A percentile compares a stretch with the other conserved stretches of the same genome.
Evolutionary conservation across 2,797 vertebrate genomes (phyloP).

Genomic region (Cynopterus sphinx): DNA sequence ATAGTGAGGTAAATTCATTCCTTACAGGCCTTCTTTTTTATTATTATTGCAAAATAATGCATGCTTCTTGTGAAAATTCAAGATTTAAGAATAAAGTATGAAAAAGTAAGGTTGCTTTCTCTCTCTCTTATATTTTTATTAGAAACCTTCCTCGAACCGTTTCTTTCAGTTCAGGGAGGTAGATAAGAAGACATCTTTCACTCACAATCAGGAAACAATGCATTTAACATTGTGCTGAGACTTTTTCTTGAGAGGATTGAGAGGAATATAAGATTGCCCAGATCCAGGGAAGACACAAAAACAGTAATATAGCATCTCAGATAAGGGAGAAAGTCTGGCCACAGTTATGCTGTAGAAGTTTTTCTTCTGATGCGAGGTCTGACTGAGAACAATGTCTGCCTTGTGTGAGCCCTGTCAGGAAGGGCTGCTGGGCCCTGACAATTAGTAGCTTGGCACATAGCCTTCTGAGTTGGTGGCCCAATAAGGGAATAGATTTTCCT

Average conservation of each 20-base stretch:
- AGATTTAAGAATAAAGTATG: conserved; percentile 6
- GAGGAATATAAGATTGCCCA: neutral
- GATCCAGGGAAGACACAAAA: neutral
- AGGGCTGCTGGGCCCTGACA: conserved; percentile 28
- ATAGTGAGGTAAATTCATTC: conserved; percentile 26
- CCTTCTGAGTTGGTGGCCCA: conserved; percentile 15
- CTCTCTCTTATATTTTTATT: neutral
- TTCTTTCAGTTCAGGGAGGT: neutral
- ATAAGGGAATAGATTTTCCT: neutral
- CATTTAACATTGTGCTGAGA: neutral
- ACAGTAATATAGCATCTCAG: neutral
- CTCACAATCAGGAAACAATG: neutral
- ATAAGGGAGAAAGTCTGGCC: neutral
- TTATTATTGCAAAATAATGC: conserved; percentile 16
- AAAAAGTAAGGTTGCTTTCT: neutral
- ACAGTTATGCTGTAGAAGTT: neutral
- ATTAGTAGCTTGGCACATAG: conserved; percentile 18
- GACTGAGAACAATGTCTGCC: conserved; percentile 54
- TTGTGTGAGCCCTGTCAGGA: conserved; percentile 12
- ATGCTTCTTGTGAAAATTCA: neutral
- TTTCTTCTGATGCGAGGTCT: conserved; percentile 32
- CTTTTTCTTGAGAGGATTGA: neutral
- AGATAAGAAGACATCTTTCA: neutral
- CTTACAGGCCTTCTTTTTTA: conserved; percentile 23
- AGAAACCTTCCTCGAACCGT: neutral